A percentile compares a stretch with the other conserved stretches of the same genome.
These are phyloP conservation scores for Sporophila hypoxantha DNA, from an alignment of 2,113 vertebrate species.

Conservation along the genomic window DNA sequence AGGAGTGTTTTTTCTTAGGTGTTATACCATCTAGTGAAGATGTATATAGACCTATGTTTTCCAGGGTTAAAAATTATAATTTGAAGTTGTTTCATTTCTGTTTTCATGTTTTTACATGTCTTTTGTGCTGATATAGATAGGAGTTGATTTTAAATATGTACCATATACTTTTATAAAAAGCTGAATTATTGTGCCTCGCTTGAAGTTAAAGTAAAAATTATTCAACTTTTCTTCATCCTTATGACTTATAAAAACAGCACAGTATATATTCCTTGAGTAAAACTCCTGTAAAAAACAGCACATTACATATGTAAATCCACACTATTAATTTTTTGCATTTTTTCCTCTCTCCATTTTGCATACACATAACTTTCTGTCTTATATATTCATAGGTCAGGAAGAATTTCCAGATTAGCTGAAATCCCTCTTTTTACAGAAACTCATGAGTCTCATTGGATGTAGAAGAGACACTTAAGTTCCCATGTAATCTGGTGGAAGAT, in stretches of 20 bases:
- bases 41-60: background rate
- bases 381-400: background rate
- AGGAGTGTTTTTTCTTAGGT: slow-evolving; percentile 34
- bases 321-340: background rate
- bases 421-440: background rate
- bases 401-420: background rate
- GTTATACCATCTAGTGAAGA: background rate
- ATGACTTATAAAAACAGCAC: background rate
- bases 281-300: background rate
- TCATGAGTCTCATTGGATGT: background rate
- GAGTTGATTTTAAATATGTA: background rate
- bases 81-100: background rate
- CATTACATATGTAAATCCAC: background rate
- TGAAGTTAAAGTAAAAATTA: background rate
- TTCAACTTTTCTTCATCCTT: background rate
- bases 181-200: background rate
- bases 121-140: background rate
- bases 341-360: background rate
- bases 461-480: background rate
- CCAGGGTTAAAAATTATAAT: background rate
- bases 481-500: background rate
- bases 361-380: background rate
- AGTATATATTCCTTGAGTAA: background rate
- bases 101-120: background rate
- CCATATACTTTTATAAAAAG: background rate